Conservation (phyloP, 2,797 vertebrate species). For the Acanthurus leucopareius region DNA sequence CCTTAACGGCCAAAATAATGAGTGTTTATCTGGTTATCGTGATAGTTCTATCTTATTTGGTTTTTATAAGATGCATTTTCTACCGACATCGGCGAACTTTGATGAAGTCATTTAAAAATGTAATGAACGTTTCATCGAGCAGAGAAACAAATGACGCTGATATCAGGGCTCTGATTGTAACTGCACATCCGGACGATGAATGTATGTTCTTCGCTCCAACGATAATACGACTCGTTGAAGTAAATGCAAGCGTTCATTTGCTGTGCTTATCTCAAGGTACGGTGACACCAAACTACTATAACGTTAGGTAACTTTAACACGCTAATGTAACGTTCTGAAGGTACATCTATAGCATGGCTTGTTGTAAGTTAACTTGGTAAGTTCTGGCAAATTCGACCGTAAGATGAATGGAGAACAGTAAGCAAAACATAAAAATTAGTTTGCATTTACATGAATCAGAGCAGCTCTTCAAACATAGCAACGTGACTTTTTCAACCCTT, state of each 20-base stretch:
- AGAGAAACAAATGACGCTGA: constrained; percentile 25
- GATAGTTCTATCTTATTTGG: constrained; percentile 63
- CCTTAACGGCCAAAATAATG: constrained; percentile 79
- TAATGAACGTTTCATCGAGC: constrained; percentile 15
- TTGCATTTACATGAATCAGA: background rate
- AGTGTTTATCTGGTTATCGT: constrained; percentile 54
- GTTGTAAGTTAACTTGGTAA: background rate
- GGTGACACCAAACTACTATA: background rate
- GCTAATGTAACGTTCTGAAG: too few relatives aligned
- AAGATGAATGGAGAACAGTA: background rate
- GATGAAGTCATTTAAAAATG: constrained; percentile 44
- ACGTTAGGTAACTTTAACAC: too few relatives aligned
- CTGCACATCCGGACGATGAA: constrained; percentile 97
- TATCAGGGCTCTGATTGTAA: constrained; percentile 82
- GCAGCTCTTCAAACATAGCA: background rate
- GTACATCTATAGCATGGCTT: background rate
- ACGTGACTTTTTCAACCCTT: background rate
- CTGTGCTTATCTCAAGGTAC: constrained; percentile 96
- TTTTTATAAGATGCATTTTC: constrained; percentile 76
- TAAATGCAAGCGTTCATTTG: constrained; percentile 82
- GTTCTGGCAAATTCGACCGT: too few relatives aligned
- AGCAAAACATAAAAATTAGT: background rate
- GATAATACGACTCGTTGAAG: constrained; percentile 85
- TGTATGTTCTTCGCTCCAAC: constrained; percentile 97
- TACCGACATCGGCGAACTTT: constrained; percentile 50